Evolutionary conservation across 2,888 invertebrate genomes (phyloP).

Genomic region (Phalera bucephala): DNA sequence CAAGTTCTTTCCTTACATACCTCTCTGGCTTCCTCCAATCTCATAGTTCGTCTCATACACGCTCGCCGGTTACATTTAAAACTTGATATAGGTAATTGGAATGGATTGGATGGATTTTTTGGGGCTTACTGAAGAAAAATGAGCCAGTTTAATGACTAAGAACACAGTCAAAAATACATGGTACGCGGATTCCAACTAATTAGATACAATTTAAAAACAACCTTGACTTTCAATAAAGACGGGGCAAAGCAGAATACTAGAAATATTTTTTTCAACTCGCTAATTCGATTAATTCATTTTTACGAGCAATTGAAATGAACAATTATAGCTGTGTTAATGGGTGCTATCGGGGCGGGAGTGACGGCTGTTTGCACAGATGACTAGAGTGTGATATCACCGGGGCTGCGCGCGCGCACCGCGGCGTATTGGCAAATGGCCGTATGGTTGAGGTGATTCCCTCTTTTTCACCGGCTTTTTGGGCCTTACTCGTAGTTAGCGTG

Average conservation of each 20-base stretch:
- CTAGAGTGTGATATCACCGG: slow-evolving; percentile 24
- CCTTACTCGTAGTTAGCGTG: slow-evolving; percentile 7
- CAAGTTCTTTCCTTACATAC: too few relatives aligned
- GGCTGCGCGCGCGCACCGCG: slow-evolving; percentile 5
- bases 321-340: slow-evolving; percentile 10
- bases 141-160: too few relatives aligned
- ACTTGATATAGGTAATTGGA: too few relatives aligned
- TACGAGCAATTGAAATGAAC: slow-evolving; percentile 7
- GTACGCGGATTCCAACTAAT: neutral
- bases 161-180: too few relatives aligned
- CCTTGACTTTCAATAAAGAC: neutral
- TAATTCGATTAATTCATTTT: slow-evolving; percentile 10
- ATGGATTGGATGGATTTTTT: too few relatives aligned
- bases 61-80: too few relatives aligned
- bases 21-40: too few relatives aligned
- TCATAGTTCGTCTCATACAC: too few relatives aligned
- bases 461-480: slow-evolving; percentile 3
- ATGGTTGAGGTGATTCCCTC: slow-evolving; percentile 12
- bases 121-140: too few relatives aligned
- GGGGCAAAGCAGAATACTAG: slow-evolving; percentile 1
- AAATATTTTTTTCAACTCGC: neutral
- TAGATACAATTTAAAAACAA: neutral
- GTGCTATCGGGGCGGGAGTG: slow-evolving; percentile 8
- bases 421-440: slow-evolving; percentile 15
- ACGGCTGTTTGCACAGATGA: slow-evolving; percentile 26